Base-by-base conservation (phyloP, 2,888 invertebrate genomes). In the Eupeodes luniger region DNA sequence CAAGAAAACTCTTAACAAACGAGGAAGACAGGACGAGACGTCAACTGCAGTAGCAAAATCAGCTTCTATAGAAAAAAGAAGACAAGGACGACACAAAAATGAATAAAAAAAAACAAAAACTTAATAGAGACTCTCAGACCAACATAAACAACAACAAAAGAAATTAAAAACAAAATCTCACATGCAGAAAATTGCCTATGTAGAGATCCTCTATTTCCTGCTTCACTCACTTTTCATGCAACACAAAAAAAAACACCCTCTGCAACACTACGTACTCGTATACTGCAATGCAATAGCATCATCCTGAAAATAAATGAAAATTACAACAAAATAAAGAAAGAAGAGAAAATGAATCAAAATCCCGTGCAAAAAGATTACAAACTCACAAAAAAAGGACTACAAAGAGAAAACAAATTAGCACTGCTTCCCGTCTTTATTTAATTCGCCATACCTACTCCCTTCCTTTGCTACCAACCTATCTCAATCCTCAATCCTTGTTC, bases 321-420 rank as follows among this genome's bases (percentile, higher is more conserved):
- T 77, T 77, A 74, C 74, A 75, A 75, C 40, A 51, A 77, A 72
- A 40, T 40, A 40, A 40, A 5, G 6, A 44, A 74, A 78, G 70
- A 57, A 57, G 11, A 57, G 12, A 11, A 57, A 57, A 27, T 27
- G 49, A 66, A 66, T 66, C 27, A 19, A 79, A 86, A 79, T 79
- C 75, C 87, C 55, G 55, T 67, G 74, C 77, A 85, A 81, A 81
- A 74, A 81, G 75, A 78, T 80, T 77, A 77, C 79, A 82, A 85
- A 81, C 74, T 59, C 62, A 36, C 51, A 74, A 66, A 61, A 55
- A 67, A 55, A 61, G 27, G 57, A 51, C n/a, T 51, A 67, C 55
- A 78, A 57, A 88, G 78, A 85, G 81, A 88, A 85, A 81, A 81
- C 88, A 88, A 88, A 88, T 88, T 88, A 88, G 88, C 88, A 78